Base-by-base conservation (phyloP, 2,888 invertebrate species). In the Eulithis testata region DNA sequence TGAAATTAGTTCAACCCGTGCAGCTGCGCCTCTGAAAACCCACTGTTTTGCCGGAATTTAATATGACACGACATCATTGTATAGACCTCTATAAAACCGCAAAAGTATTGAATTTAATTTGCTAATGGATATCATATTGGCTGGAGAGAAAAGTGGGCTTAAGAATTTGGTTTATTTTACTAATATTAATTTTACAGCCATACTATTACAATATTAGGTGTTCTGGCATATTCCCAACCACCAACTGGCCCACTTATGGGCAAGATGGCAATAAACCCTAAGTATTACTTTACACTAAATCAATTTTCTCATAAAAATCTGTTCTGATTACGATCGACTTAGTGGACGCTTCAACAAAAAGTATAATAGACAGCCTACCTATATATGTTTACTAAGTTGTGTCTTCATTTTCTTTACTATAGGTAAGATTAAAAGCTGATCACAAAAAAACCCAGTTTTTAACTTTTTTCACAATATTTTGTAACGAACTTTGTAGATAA, bases 1-100 rank as follows among this genome's bases (percentile, higher is more conserved):
- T 90, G 89, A 91, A 91, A 91, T 91, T 91, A 91, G 90, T 90
- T 88, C 81, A 85, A 89, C 82, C 85, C 82, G 75, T 88, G 87
- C 91, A 91, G 90, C 91, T 91, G 91, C 84, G 89, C 74, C 86
- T 75, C 75, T 72, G 75, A 77, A 79, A 82, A 82, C 83, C 82
- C 81, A 75, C 83, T 85, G 87, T 87, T 87, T 88, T 85, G 86
- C 79, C 80, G 83, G 85, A 89, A 88, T 90, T 87, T 88, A 86
- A 89, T 86, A 83, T 85, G 82, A 83, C 83, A 81, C 82, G 81
- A 83, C 76, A 80, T 82, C 79, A 78, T 83, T 53, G 53, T 83
- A 82, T 80, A 60, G 21, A 58, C 61, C 49, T 58, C 44, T 8
- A 51, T 54, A 40, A 63, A 66, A 61, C 63, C 65, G 40, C 60